Evolutionary conservation across 1,140 invertebrate genomes (phyloP), one percentile per base, ranked within the genome.

Genomic region (Drosophila rufa): DNA sequence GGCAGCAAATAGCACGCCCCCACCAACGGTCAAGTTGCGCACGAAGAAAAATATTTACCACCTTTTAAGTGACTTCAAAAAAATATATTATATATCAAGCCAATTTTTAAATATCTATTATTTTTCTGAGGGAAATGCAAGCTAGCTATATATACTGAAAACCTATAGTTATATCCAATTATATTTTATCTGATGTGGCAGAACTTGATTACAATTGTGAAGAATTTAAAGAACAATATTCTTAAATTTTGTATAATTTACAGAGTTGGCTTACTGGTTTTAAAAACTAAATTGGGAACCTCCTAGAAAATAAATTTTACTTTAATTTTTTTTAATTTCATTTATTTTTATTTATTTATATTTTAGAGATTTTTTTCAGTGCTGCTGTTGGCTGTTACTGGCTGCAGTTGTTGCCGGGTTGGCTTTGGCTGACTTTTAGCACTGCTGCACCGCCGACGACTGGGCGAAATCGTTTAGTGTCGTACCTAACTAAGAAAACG

Each of bases 381-480:
- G 62, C 30, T 5, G 33, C 22, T 48, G 70, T 62, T 68, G 75
- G 40, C 43, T 55, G 51, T 55, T 55, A 38, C 51, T 38, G 33
- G 15, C 51, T 55, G 46, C 65, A 53, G 17, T 55, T 38, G 47
- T 48, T 25, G 60, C 22, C 15, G 47, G 64, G 69, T 58, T 80
- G 60, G 67, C 59, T 89, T 36, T 89, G 85, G 85, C 84, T 87
- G 87, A 91, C 87, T 81, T 86, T 81, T 91, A 80, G 87, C 83
- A 83, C 80, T 80, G 73, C 51, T 40, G 46, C 59, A 66, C 58
- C 62, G 59, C 51, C 57, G 64, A 56, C 64, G 74, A 80, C 89
- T 83, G 87, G 87, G 87, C 87, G 80, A 91, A 90, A 90, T 90
- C 86, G 85, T 91, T 90, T 91, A 90, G 85, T 83, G 82, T 91